Evolutionary conservation across 2,797 vertebrate species (phyloP).

Genomic region (Eulemur coronatus): DNA sequence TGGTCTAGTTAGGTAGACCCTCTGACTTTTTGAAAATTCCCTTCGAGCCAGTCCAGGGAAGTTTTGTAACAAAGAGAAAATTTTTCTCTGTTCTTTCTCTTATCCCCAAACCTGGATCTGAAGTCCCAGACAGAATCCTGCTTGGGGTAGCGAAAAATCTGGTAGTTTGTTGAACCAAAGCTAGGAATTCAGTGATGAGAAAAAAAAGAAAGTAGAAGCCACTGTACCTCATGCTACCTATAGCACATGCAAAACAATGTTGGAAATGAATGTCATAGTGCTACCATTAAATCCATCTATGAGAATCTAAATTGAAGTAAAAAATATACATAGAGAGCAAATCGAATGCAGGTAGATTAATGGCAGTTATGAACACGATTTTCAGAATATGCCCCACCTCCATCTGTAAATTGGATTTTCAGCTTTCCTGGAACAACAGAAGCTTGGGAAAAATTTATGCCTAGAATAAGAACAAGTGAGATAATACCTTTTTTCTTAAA

Average conservation of each 20-base stretch:
- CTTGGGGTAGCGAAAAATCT: neutral
- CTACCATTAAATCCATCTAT: neutral
- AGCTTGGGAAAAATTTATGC: neutral
- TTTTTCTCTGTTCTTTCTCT: neutral
- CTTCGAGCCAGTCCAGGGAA: neutral
- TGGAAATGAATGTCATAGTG: neutral
- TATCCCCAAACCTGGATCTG: neutral
- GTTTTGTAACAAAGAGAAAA: neutral
- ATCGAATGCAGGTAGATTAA: neutral
- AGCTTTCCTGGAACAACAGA: neutral
- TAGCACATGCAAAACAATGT: neutral
- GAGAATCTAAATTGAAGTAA: neutral
- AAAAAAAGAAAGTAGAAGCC: neutral
- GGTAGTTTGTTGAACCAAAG: neutral
- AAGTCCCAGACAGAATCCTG: neutral
- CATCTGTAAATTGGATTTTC: neutral
- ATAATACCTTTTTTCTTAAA: neutral
- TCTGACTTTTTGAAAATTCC: neutral
- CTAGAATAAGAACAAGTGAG: neutral
- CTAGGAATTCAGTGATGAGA: neutral
- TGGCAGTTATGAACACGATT: neutral
- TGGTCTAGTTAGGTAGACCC: neutral
- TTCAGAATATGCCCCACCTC: neutral
- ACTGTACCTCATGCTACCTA: neutral
- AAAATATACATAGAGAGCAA: neutral